Conservation (phyloP, 1,140 invertebrate genomes). For the Proales similis region DNA sequence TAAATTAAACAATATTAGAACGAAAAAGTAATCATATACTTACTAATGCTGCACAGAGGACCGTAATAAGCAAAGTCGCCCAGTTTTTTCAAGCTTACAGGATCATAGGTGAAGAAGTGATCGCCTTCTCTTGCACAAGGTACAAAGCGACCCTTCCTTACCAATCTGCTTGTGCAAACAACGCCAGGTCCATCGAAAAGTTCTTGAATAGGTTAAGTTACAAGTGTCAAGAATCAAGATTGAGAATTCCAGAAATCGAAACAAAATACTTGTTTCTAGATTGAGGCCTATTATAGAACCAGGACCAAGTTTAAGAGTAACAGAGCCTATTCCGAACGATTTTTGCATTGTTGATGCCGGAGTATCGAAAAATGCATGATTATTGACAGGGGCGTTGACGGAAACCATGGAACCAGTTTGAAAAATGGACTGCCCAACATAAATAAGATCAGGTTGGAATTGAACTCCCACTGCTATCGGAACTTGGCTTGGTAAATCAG, state of each 20-base stretch:
- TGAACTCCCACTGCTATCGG: conserved; percentile 5
- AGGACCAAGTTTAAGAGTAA: no score
- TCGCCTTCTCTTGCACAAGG: conserved; percentile 5
- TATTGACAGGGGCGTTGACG: no score
- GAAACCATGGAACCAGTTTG: conserved; percentile 4
- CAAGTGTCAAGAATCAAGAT: no score
- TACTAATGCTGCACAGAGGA: conserved; percentile 35
- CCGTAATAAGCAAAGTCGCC: neutral
- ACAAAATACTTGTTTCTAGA: no score
- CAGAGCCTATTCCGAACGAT: no score
- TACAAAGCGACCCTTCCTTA: neutral
- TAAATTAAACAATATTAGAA: neutral
- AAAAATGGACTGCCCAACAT: conserved; percentile 3
- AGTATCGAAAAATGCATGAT: no score
- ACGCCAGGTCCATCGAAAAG: neutral
- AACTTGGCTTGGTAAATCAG: conserved; percentile 3
- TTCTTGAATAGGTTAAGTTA: no score
- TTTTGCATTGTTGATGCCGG: no score
- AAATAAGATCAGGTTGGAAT: conserved; percentile 23
- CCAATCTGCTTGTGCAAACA: neutral
- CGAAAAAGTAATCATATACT: neutral
- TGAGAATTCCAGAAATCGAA: no score
- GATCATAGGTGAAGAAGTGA: neutral
- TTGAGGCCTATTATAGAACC: no score
- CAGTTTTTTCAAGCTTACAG: neutral